phyloP scores from a whole-genome alignment of 37 sponge, comb jelly and placozoan species.

The Chondrilla cf. caribensis region DNA sequence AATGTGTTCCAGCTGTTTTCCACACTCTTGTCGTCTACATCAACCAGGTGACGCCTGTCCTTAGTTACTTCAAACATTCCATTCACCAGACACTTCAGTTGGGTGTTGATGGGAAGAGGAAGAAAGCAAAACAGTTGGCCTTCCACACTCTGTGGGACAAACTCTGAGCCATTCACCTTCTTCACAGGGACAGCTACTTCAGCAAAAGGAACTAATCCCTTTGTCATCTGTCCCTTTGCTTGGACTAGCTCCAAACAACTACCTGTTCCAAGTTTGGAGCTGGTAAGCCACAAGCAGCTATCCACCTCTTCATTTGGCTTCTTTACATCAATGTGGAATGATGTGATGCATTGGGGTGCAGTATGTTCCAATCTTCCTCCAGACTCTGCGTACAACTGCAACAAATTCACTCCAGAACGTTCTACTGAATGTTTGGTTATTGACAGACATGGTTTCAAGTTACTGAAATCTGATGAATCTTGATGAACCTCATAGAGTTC shows the following conservation, averaged over 20 bases:
- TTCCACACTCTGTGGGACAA: neutral
- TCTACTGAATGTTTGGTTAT: neutral
- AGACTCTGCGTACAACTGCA: neutral
- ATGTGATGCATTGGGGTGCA: no score
- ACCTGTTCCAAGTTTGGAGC: conserved; percentile 7
- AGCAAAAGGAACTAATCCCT: conserved; percentile 28
- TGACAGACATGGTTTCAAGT: neutral
- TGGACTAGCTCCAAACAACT: neutral
- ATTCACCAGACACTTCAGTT: conserved; percentile 38
- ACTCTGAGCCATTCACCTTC: neutral
- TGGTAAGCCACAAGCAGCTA: conserved; percentile 12
- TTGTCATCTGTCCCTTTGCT: neutral
- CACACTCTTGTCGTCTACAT: conserved; percentile 9
- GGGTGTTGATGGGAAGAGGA: conserved; percentile 43
- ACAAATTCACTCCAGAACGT: no score
- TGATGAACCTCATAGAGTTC: conserved; percentile 32
- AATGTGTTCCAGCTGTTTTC: conserved; percentile 35
- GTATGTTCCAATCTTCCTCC: no score
- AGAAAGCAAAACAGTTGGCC: conserved; percentile 54
- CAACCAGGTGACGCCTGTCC: conserved; percentile 38
- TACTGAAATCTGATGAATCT: neutral
- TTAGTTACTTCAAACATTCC: conserved; percentile 55
- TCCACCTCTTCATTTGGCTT: neutral
- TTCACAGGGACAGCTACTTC: conserved; percentile 35
- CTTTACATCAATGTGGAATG: no score